These are phyloP conservation scores for Oegoconia quadripuncta DNA, from an alignment of 2,888 invertebrate species.

Conservation along the genomic window DNA sequence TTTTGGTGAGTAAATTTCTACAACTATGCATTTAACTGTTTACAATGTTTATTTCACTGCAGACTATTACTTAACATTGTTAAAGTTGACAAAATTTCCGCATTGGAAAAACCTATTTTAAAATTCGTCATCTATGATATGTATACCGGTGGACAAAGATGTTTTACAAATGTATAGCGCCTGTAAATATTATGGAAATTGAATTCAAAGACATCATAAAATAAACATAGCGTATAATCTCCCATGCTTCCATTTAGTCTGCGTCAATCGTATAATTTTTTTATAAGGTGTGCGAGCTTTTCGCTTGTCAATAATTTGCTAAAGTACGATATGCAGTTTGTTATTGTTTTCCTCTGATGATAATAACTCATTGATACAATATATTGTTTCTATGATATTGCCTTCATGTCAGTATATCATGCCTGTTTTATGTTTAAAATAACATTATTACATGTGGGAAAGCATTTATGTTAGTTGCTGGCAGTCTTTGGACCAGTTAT, in stretches of 20 bases:
- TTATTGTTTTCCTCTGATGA: no score
- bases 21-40: conserved; percentile 18
- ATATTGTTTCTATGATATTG: no score
- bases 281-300: conserved; percentile 12
- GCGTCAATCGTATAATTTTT: conserved; percentile 16
- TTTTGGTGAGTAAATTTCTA: conserved; percentile 57
- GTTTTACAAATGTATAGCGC: conserved; percentile 19
- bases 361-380: no score
- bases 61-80: neutral
- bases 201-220: conserved; percentile 28
- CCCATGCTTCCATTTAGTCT: conserved; percentile 38
- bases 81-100: neutral
- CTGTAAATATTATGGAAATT: conserved; percentile 32
- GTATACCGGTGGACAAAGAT: conserved; percentile 46
- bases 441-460: no score
- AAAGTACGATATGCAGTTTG: conserved; percentile 5
- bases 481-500: no score
- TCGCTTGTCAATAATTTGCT: conserved; percentile 21
- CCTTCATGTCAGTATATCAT: no score
- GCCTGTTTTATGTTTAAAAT: no score
- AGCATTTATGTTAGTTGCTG: no score
- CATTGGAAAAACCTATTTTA: conserved; percentile 20
- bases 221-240: conserved; percentile 30
- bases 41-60: conserved; percentile 14
- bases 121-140: conserved; percentile 39